These are phyloP conservation scores for Tolypeutes matacus DNA, from an alignment of 2,797 vertebrate genomes.

Conservation along the genomic window DNA sequence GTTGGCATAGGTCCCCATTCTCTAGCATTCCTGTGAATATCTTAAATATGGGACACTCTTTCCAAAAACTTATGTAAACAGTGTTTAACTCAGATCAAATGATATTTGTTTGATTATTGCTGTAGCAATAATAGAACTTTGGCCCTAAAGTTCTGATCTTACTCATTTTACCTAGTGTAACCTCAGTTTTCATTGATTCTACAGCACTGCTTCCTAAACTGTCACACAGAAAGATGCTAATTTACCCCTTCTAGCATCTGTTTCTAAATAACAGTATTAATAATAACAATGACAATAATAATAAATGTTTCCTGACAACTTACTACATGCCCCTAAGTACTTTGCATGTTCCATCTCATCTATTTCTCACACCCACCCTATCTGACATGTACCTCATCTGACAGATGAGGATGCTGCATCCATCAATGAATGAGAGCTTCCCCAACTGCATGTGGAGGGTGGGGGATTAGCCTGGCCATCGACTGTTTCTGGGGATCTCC, in stretches of 20 bases:
- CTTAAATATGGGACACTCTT: background rate
- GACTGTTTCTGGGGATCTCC: background rate
- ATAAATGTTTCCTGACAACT: background rate
- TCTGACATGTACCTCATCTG: background rate
- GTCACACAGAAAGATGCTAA: background rate
- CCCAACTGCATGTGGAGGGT: background rate
- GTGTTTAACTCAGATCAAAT: background rate
- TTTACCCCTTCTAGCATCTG: background rate
- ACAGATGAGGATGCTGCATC: background rate
- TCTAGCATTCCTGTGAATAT: background rate
- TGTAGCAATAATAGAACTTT: background rate
- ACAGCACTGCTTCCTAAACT: background rate
- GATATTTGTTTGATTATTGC: slow-evolving; percentile 3
- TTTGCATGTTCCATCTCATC: background rate
- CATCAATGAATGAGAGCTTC: background rate
- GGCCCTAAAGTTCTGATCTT: background rate
- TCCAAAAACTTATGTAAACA: background rate
- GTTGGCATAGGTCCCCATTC: background rate
- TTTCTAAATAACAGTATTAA: slow-evolving; percentile 19
- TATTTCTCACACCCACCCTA: background rate
- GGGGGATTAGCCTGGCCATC: background rate
- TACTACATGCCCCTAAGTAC: background rate
- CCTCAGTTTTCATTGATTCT: background rate
- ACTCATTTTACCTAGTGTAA: background rate
- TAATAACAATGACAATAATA: background rate